Conservation (phyloP, 2,113 vertebrate species). For the Heterotilapia buettikoferi region DNA sequence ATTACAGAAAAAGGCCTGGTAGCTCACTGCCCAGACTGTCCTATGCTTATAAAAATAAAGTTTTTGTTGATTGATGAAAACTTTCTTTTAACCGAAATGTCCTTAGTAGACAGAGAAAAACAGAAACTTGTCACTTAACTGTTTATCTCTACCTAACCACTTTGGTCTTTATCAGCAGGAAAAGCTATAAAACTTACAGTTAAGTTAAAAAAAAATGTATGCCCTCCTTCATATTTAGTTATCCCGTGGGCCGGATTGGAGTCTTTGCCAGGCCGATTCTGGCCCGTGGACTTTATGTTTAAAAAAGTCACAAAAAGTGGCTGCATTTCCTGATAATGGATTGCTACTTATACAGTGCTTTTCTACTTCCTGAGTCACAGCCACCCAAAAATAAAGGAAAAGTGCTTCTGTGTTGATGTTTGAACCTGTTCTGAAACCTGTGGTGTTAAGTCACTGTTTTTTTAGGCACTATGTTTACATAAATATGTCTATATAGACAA, state of each 20-base stretch:
- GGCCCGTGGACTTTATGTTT: neutral
- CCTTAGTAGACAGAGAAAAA: neutral
- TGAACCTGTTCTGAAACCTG: neutral
- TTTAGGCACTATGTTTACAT: neutral
- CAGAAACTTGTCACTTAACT: neutral
- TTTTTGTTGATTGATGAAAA: neutral
- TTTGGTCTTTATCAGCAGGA: neutral
- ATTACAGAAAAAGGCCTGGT: neutral
- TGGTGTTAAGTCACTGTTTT: neutral
- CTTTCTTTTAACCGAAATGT: neutral
- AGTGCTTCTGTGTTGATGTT: neutral
- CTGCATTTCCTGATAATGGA: neutral
- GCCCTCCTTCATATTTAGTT: neutral
- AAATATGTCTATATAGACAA: neutral
- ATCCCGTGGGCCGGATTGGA: neutral
- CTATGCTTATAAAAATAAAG: neutral
- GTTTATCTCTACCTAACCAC: neutral
- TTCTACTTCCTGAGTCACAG: rapidly evolving
- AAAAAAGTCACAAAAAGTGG: rapidly evolving
- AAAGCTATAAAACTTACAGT: neutral
- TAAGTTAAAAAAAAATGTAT: neutral
- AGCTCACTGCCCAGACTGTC: neutral
- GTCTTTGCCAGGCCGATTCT: neutral
- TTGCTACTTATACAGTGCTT: neutral
- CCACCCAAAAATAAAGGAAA: neutral